Evolutionary conservation across 2,888 invertebrate genomes (phyloP), one percentile per base, ranked within the genome.

Genomic region (Scaptomyza flava): DNA sequence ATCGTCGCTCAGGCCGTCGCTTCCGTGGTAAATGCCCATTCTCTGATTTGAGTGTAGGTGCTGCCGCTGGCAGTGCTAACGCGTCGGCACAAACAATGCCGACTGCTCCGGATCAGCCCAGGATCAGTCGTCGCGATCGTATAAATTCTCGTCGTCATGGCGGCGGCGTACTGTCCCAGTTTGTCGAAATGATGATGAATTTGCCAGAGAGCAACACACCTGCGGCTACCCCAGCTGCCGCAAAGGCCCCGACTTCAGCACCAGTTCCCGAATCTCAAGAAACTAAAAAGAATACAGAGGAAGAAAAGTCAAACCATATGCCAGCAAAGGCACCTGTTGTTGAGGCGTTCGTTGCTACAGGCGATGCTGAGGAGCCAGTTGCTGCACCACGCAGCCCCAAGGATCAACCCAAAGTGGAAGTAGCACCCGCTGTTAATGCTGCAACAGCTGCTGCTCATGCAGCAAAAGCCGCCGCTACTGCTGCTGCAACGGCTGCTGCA

Each of bases 101-200:
- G 0, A 9, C 71, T 17, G 36, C 58, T 27, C 52, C 65, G 6
- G 69, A 60, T 6, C 27, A 69, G 8, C 41, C 61, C 6, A 67
- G 53, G 33, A 80, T 86, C 0, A 42, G 52, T 38, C 88, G 86
- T 17, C 82, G 88, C 4, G 87, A 82, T 3, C 77, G 86, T 5
- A 72, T 79, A 6, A 71, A 79, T 38, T 14, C 48, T 3, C 86
- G 82, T n/a, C 86, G 83, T n/a, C 66, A 70, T 38, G 68, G 61
- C 7, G 67, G 34, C 8, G 63, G 71, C 2, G 50, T 82, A 1
- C 34, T 87, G 30, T 82, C 86, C 1, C 69, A 88, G 8, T 61
- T 82, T 30, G 50, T 86, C 6, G 88, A 88, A 51, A 73, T 79
- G 69, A 82, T 82, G 86, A 70, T 64, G 34, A 68, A 73, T 41